phyloP scores from a whole-genome alignment of 1,140 invertebrate genomes.

The Bicyclus anynana region DNA sequence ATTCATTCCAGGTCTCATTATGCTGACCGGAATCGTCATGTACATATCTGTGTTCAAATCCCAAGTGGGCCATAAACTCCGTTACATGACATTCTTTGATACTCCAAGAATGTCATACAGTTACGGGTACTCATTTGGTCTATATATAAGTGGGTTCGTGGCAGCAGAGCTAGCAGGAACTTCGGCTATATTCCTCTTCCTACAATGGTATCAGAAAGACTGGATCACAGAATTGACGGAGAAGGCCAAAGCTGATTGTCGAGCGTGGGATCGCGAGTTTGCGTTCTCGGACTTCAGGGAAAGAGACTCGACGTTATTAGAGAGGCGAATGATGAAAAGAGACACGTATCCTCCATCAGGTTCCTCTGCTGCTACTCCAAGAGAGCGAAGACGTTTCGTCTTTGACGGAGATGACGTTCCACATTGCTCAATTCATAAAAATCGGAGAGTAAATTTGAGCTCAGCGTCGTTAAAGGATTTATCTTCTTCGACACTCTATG shows the following conservation, averaged over 20 bases:
- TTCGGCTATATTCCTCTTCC: constrained; percentile 91
- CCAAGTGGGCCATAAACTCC: constrained; percentile 90
- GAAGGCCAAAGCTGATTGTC: constrained; percentile 66
- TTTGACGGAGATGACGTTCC: constrained; percentile 75
- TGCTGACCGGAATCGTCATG: constrained; percentile 93
- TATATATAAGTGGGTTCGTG: constrained; percentile 91
- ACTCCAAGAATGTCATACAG: constrained; percentile 89
- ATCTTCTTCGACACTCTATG: constrained; percentile 75
- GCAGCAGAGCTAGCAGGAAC: constrained; percentile 90
- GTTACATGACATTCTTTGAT: constrained; percentile 86
- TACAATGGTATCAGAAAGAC: constrained; percentile 79
- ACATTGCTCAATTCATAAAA: constrained; percentile 70
- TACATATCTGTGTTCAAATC: constrained; percentile 95
- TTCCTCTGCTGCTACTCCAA: constrained; percentile 70
- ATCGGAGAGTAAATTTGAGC: constrained; percentile 71
- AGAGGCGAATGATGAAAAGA: constrained; percentile 68
- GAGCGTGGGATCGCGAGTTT: constrained; percentile 68
- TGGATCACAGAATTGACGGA: constrained; percentile 73
- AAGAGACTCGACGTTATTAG: constrained; percentile 59
- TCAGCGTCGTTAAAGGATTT: constrained; percentile 78
- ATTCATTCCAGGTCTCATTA: constrained; percentile 85
- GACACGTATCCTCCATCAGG: constrained; percentile 70
- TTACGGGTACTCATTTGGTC: constrained; percentile 92
- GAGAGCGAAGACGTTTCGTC: constrained; percentile 73
- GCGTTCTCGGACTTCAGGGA: constrained; percentile 65